phyloP scores from a whole-genome alignment of 2,113 vertebrate species.

The Platichthys stellatus region DNA sequence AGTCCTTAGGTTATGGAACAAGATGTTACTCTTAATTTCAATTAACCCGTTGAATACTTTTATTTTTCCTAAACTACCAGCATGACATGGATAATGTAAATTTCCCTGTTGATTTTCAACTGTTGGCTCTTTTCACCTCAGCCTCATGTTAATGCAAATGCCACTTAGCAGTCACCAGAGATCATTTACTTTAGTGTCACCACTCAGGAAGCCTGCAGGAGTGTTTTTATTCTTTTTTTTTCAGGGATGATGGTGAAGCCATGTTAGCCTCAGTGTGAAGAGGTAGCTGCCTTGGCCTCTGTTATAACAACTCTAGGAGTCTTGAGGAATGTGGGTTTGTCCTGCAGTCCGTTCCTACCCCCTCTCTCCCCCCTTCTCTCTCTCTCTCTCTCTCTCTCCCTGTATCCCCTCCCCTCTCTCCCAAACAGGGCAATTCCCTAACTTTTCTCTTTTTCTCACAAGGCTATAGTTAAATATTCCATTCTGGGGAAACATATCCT shows the following conservation, averaged over 20 bases:
- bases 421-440: constrained; percentile 84
- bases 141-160: constrained; percentile 31
- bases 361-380: constrained; percentile 72
- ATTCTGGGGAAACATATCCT: constrained; percentile 75
- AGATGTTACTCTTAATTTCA: too few relatives aligned
- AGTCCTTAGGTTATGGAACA: too few relatives aligned
- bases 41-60: too few relatives aligned
- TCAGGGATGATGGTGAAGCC: constrained; percentile 52
- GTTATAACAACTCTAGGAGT: constrained; percentile 72
- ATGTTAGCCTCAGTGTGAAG: constrained; percentile 54
- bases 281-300: constrained; percentile 63
- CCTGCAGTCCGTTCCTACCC: constrained; percentile 78
- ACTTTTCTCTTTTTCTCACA: constrained; percentile 85
- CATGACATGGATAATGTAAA: neutral
- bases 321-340: constrained; percentile 86
- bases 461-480: constrained; percentile 83
- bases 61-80: too few relatives aligned
- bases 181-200: constrained; percentile 28
- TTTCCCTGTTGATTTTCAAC: neutral
- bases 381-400: constrained; percentile 76
- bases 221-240: neutral
- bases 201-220: constrained; percentile 31
- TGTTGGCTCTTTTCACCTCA: constrained; percentile 16
- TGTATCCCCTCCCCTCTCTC: constrained; percentile 84
- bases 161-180: constrained; percentile 1